Conservation (phyloP, 2,113 vertebrate species). For the Miniopterus natalensis region DNA sequence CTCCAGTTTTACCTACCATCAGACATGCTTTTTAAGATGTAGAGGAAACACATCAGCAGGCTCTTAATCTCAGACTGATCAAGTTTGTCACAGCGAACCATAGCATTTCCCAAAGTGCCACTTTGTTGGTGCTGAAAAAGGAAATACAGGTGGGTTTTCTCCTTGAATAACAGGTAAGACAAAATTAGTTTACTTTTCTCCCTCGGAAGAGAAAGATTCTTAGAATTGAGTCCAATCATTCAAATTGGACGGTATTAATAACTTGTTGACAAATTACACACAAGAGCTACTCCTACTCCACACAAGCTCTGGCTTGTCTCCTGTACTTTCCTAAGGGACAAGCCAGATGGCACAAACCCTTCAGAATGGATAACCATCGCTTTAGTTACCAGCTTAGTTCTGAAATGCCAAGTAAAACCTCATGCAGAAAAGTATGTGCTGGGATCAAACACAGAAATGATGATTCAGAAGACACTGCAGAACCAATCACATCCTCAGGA, state of each 20-base stretch:
- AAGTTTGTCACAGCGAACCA: slow-evolving; percentile 97
- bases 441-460: slow-evolving; percentile 46
- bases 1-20: slow-evolving; percentile 91
- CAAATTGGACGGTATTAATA: neutral
- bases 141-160: slow-evolving; percentile 68
- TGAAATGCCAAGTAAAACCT: slow-evolving; percentile 43
- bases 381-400: neutral
- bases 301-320: neutral
- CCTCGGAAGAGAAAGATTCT: slow-evolving; percentile 37
- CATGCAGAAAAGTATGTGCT: slow-evolving; percentile 60
- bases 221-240: neutral
- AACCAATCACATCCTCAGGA: slow-evolving; percentile 10
- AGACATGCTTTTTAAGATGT: slow-evolving; percentile 99
- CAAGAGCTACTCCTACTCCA: neutral
- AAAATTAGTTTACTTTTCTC: neutral
- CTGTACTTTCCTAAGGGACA: neutral
- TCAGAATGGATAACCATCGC: neutral
- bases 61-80: slow-evolving; percentile 98
- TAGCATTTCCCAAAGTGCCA: slow-evolving; percentile 90
- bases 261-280: neutral
- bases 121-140: slow-evolving; percentile 91
- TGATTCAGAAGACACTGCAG: slow-evolving; percentile 34
- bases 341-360: neutral
- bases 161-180: neutral
- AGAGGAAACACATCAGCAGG: slow-evolving; percentile 98